Percentiles rank a stretch among this genome's conserved stretches.
Evolutionary conservation across 2,113 vertebrate species (phyloP).

Genomic region (Cyanistes caeruleus): DNA sequence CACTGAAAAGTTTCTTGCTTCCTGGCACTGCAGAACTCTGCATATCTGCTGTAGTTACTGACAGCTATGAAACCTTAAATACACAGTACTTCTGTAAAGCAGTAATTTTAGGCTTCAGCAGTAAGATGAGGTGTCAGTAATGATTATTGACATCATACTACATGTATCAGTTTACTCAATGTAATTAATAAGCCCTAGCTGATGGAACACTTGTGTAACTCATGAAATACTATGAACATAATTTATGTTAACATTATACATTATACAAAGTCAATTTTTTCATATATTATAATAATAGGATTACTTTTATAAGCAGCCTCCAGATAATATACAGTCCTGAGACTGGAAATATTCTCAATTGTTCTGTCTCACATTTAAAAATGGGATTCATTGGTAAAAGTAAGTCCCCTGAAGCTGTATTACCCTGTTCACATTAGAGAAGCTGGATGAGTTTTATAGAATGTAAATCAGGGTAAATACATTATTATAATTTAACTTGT

Average conservation of each 20-base stretch:
- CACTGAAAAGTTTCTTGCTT: background rate
- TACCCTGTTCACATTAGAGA: background rate
- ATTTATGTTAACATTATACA: background rate
- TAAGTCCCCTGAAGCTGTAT: background rate
- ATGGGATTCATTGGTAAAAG: conserved; percentile 49
- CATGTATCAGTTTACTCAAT: background rate
- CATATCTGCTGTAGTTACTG: background rate
- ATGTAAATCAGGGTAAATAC: conserved; percentile 11
- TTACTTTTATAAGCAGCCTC: conserved; percentile 21
- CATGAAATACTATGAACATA: conserved; percentile 24
- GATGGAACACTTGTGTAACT: background rate
- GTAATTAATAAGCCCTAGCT: background rate
- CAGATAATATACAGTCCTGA: background rate
- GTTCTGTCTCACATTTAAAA: conserved; percentile 26
- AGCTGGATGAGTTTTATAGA: background rate
- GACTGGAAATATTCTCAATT: background rate
- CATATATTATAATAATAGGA: background rate
- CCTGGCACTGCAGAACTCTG: background rate
- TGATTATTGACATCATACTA: background rate
- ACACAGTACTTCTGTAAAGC: background rate
- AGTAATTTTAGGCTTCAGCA: background rate
- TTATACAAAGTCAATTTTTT: background rate
- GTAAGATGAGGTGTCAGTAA: background rate
- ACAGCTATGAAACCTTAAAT: background rate
- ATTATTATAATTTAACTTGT: conserved; percentile 53